A percentile compares a stretch with the other conserved stretches of the same genome.
Evolutionary conservation across 2,797 vertebrate genomes (phyloP).

Genomic region (Hipposideros larvatus): DNA sequence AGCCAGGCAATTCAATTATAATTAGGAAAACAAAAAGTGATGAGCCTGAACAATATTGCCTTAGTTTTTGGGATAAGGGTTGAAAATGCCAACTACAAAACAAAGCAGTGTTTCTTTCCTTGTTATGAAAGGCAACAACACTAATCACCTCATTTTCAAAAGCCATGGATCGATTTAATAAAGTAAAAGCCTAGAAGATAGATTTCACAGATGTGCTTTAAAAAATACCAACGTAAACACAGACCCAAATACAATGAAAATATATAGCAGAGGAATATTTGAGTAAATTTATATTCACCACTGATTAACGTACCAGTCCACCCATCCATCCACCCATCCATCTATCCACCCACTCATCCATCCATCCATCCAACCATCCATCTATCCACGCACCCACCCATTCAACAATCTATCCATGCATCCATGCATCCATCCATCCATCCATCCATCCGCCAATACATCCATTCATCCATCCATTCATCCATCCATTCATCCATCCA

Average conservation of each 20-base stretch:
- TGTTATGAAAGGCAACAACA: not conserved
- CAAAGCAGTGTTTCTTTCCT: constrained; percentile 61
- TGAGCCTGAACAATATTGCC: constrained; percentile 75
- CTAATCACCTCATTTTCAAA: constrained; percentile 68
- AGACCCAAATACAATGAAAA: not conserved
- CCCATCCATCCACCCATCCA: not conserved
- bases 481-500: not conserved
- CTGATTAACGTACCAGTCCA: not conserved
- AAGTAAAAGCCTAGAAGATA: not conserved
- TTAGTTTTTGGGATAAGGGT: constrained; percentile 41
- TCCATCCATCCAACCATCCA: not conserved
- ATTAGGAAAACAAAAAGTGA: constrained; percentile 80
- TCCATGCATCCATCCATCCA: not conserved
- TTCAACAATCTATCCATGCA: no score
- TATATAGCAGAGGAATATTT: constrained; percentile 2
- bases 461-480: not conserved
- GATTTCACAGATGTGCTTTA: not conserved
- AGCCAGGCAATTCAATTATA: constrained; percentile 78
- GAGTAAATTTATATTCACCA: not conserved
- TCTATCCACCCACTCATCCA: no score
- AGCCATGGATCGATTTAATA: not conserved
- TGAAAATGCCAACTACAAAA: constrained; percentile 55
- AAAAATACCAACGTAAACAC: not conserved
- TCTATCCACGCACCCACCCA: not conserved
- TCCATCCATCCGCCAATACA: not conserved